A percentile compares a stretch with the other conserved stretches of the same genome.
Evolutionary conservation across 2,113 vertebrate genomes (phyloP).

Genomic region (Ibidorhyncha struthersii): DNA sequence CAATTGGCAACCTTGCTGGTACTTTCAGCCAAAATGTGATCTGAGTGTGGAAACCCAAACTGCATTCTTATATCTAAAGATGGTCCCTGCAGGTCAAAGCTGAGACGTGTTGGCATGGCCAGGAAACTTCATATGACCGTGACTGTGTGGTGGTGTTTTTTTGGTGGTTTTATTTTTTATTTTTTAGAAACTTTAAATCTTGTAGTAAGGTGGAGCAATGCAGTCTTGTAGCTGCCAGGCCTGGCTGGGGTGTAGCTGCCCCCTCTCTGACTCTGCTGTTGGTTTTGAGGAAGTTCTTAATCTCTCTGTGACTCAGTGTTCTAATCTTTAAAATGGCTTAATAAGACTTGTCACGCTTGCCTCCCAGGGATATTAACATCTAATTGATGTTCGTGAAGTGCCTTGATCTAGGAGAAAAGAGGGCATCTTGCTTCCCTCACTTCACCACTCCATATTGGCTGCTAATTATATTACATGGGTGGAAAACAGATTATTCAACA

Average conservation of each 20-base stretch:
- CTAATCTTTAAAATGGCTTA: constrained; percentile 52
- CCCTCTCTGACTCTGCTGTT: neutral
- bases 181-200: too few relatives aligned
- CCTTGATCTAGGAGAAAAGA: constrained; percentile 40
- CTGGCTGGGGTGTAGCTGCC: neutral
- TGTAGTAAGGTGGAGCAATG: neutral
- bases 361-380: constrained; percentile 40
- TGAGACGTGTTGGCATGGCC: neutral
- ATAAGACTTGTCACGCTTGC: constrained; percentile 49
- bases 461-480: neutral
- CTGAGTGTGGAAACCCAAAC: neutral
- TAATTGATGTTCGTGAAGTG: constrained; percentile 41
- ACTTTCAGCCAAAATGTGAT: neutral
- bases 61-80: neutral
- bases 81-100: neutral
- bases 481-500: neutral
- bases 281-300: constrained; percentile 55
- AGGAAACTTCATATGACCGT: neutral
- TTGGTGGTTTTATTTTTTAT: neutral
- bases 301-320: constrained; percentile 43
- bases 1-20: neutral
- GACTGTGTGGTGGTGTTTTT: neutral
- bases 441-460: neutral
- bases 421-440: neutral
- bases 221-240: neutral